A percentile compares a stretch with the other conserved stretches of the same genome.
Evolutionary conservation across 2,888 invertebrate species (phyloP).

Genomic region (Anoncus sp.): DNA sequence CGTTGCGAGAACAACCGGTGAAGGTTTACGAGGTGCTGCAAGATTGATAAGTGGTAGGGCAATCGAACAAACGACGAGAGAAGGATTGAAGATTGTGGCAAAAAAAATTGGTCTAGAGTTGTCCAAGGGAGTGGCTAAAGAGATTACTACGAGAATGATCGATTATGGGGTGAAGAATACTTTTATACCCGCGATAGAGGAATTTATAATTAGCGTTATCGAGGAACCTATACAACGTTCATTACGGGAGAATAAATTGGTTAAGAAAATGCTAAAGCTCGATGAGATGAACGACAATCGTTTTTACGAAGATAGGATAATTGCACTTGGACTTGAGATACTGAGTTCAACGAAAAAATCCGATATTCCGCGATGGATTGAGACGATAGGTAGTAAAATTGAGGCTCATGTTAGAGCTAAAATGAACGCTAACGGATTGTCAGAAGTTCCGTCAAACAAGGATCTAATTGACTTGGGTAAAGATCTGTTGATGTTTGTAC

Average conservation of each 20-base stretch:
- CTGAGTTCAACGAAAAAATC: slow-evolving; percentile 1
- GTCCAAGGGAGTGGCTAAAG: slow-evolving; percentile 15
- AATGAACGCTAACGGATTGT: background rate
- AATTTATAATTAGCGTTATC: slow-evolving; percentile 1
- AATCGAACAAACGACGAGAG: background rate
- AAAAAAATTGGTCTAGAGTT: slow-evolving; percentile 28
- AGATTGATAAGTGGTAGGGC: background rate
- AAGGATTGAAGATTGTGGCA: slow-evolving; percentile 21
- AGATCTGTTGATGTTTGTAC: too few species aligned
- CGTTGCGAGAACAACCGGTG: slow-evolving; percentile 1
- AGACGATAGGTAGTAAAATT: too few species aligned
- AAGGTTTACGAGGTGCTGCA: background rate
- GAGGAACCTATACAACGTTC: slow-evolving; percentile 6
- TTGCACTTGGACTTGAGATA: slow-evolving; percentile 3
- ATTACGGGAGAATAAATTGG: slow-evolving; percentile 5
- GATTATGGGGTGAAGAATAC: slow-evolving; percentile 23
- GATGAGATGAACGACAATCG: slow-evolving; percentile 19
- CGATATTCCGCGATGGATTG: background rate
- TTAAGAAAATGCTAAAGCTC: slow-evolving; percentile 27
- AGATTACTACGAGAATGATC: background rate
- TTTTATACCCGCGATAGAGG: slow-evolving; percentile 14
- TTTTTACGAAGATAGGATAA: slow-evolving; percentile 28
- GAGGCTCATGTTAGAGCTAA: background rate
- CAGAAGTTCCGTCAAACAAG: background rate
- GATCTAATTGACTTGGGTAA: too few species aligned